Evolutionary conservation across 2,888 invertebrate genomes (phyloP), one percentile per base, ranked within the genome.

Genomic region (Cenopis cana): DNA sequence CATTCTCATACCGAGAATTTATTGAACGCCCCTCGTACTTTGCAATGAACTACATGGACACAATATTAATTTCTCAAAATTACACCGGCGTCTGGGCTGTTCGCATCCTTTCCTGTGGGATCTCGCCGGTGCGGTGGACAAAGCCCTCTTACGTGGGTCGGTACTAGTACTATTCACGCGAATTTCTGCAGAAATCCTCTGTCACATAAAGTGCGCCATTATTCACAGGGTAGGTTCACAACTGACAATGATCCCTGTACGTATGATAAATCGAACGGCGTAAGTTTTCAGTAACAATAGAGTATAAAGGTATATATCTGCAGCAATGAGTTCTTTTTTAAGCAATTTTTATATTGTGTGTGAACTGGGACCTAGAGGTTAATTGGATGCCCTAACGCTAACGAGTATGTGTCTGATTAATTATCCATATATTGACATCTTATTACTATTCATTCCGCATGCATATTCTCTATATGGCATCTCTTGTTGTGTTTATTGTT

Each of bases 171-270:
- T 82, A 86, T 87, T 88, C 89, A 86, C 83, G 82, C 80, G 82
- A 86, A 87, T 87, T 82, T 85, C 85, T 81, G 82, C 78, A 76
- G 74, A 83, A 89, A 89, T 87, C 86, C 87, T 81, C 83, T 86
- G 88, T 88, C 88, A 86, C 78, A 85, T 84, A 85, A 86, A 89
- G 83, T 87, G 85, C 85, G 88, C 90, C 87, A 89, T 90, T 89
- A 90, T 86, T 89, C 89, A 88, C 81, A 77, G 77, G 77, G 79
- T 79, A 80, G 84, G 83, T 86, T 82, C 80, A 46, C n/a, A 81
- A 82, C 81, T 82, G 85, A 86, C 87, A 80, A 79, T 85, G 82
- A 83, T 85, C 83, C 82, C 78, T 77, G 79, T 78, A 81, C 85
- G 86, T 79, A 81, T 87, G 87, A 88, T 87, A 86, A 88, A 88